These are phyloP conservation scores for Clusia tigrina DNA, from an alignment of 2,888 invertebrate species.

Conservation along the genomic window DNA sequence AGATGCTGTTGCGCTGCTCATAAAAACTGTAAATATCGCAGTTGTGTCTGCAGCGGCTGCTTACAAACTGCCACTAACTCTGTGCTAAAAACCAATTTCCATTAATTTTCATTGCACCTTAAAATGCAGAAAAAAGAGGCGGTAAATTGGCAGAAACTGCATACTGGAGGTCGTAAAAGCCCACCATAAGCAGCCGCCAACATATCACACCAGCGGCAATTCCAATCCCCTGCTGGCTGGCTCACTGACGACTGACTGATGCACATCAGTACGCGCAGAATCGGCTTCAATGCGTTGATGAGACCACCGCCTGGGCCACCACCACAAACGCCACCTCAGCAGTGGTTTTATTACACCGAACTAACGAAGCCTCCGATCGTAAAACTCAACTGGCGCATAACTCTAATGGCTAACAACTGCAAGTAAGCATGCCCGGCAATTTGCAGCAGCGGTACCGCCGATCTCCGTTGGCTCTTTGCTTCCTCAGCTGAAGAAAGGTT, in stretches of 20 bases:
- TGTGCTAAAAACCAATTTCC: not conserved
- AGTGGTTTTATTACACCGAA: constrained; percentile 1
- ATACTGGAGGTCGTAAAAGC: constrained; percentile 21
- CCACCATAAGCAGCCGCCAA: not conserved
- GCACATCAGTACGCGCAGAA: not conserved
- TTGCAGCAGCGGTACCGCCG: not conserved
- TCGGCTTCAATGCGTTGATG: not conserved
- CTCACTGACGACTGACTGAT: too few species aligned
- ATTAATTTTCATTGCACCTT: constrained; percentile 16
- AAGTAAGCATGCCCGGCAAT: not conserved
- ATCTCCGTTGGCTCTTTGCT: too few species aligned
- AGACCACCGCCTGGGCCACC: not conserved
- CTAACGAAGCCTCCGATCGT: not conserved
- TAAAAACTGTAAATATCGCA: too few species aligned
- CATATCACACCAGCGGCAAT: too few species aligned
- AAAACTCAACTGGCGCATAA: constrained; percentile 8
- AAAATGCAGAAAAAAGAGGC: constrained; percentile 14
- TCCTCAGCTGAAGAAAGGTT: too few species aligned
- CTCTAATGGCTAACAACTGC: constrained; percentile 10
- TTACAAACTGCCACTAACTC: not conserved
- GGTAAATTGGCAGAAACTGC: constrained; percentile 15
- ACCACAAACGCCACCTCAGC: too few species aligned
- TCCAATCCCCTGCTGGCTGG: too few species aligned
- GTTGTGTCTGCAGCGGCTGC: too few species aligned
- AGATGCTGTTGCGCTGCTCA: too few species aligned